Conservation (phyloP, 1,140 invertebrate species). For the Arion vulgaris region DNA sequence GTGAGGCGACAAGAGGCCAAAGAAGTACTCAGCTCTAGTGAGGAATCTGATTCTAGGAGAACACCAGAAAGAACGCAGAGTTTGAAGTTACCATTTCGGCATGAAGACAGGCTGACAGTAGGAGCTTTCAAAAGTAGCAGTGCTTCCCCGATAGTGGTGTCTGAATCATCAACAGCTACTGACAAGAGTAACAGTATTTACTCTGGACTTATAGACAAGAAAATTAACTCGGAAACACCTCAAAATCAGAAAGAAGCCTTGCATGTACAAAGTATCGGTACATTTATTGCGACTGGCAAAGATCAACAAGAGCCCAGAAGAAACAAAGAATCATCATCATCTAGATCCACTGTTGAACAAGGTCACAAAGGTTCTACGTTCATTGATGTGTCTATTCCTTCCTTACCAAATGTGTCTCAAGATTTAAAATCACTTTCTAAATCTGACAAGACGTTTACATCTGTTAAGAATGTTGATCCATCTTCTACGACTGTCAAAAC, state of each 20-base stretch:
- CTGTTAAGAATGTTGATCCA: too few species aligned
- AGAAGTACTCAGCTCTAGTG: constrained; percentile 37
- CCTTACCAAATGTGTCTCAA: too few species aligned
- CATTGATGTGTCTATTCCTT: too few species aligned
- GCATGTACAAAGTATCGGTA: constrained; percentile 22
- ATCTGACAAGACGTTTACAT: too few species aligned
- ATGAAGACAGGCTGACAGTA: not conserved
- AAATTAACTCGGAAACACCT: not conserved
- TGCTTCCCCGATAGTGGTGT: not conserved
- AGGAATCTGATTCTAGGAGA: constrained; percentile 33
- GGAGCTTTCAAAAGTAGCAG: not conserved
- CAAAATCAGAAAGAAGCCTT: constrained; percentile 17
- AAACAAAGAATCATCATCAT: too few species aligned
- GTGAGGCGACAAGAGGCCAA: constrained; percentile 17
- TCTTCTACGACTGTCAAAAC: too few species aligned
- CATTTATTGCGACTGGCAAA: constrained; percentile 15
- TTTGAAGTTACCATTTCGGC: constrained; percentile 9
- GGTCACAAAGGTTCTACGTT: too few species aligned
- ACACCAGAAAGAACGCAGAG: constrained; percentile 46
- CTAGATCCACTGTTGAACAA: too few species aligned
- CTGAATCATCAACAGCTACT: not conserved
- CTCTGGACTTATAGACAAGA: constrained; percentile 43
- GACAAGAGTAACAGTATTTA: constrained; percentile 42
- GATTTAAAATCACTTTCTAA: too few species aligned
- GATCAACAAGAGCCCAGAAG: too few species aligned